Evolutionary conservation across 2,888 invertebrate genomes (phyloP).

Genomic region (Synergus laeviventris): DNA sequence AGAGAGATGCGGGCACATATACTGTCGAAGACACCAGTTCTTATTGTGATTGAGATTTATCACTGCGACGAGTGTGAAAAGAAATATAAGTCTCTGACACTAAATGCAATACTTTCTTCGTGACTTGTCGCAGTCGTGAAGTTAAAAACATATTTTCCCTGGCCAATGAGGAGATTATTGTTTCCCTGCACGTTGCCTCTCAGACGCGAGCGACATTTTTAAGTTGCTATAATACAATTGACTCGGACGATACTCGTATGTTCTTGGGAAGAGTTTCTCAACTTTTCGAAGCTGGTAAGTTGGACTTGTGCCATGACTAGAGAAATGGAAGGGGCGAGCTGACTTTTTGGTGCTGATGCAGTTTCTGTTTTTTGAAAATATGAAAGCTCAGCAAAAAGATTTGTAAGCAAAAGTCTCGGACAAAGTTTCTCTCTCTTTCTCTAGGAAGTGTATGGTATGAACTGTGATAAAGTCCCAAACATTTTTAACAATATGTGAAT

Average conservation of each 20-base stretch:
- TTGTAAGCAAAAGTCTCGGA: not conserved
- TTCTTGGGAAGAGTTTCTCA: not conserved
- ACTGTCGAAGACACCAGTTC: not conserved
- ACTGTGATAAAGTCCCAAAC: too few species aligned
- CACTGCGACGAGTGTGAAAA: not conserved
- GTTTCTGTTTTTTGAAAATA: not conserved
- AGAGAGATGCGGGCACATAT: not conserved
- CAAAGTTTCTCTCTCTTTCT: not conserved
- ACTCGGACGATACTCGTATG: not conserved
- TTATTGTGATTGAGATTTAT: not conserved
- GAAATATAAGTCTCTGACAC: not conserved
- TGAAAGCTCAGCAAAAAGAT: not conserved
- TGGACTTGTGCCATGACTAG: constrained; percentile 1
- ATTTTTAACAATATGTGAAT: not conserved
- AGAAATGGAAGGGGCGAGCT: not conserved
- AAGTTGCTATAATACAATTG: not conserved
- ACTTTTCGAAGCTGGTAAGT: not conserved
- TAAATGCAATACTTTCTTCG: not conserved
- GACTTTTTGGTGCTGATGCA: not conserved
- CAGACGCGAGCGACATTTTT: not conserved
- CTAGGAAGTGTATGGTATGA: too few species aligned
- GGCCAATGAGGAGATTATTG: constrained; percentile 8
- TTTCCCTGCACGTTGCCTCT: not conserved
- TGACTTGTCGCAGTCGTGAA: not conserved
- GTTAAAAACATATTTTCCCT: not conserved